Conservation (phyloP, 2,888 invertebrate genomes). For the Atethmia centrago region DNA sequence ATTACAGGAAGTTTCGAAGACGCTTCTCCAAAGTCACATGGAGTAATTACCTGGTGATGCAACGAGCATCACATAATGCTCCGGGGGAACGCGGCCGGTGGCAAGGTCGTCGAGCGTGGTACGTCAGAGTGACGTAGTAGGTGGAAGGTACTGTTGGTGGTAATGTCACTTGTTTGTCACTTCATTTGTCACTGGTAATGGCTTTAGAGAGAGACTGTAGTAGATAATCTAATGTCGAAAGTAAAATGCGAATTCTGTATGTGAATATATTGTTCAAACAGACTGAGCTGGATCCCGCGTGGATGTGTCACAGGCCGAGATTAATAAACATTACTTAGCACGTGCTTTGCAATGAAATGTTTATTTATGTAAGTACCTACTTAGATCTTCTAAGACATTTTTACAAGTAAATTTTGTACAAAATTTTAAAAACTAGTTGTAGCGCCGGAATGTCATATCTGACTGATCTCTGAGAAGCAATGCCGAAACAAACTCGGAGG, state of each 20-base stretch:
- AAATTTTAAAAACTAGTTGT: too few species aligned
- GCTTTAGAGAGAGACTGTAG: not conserved
- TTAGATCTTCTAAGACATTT: too few species aligned
- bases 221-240: not conserved
- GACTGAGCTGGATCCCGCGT: not conserved
- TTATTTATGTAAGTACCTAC: too few species aligned
- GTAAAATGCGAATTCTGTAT: not conserved
- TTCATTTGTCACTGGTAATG: not conserved
- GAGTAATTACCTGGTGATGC: conserved; percentile 58
- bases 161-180: conserved; percentile 34
- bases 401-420: too few species aligned
- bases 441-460: too few species aligned
- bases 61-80: conserved; percentile 46
- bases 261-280: not conserved
- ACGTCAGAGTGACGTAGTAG: conserved; percentile 66
- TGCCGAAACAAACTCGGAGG: too few species aligned
- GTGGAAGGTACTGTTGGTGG: conserved; percentile 30
- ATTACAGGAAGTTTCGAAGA: conserved; percentile 56
- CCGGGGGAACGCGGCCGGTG: conserved; percentile 38
- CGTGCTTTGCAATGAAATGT: too few species aligned
- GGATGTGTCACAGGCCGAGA: too few species aligned
- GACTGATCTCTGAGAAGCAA: too few species aligned
- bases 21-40: conserved; percentile 58
- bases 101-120: conserved; percentile 59
- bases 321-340: too few species aligned